These are phyloP conservation scores for Platycercus adscitus DNA, from an alignment of 2,113 vertebrate genomes.

Conservation along the genomic window DNA sequence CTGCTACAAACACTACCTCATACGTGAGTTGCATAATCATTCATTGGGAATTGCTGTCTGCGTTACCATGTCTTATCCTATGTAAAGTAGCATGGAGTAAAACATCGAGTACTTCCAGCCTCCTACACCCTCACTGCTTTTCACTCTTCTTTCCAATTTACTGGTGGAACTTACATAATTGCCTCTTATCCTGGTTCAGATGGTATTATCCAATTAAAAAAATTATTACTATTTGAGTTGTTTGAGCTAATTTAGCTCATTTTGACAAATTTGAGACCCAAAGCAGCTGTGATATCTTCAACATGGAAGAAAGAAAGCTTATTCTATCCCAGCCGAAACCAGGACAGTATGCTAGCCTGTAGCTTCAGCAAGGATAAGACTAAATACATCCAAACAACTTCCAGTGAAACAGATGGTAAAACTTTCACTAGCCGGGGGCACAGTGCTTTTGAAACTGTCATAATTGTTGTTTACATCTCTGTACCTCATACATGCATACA, in stretches of 20 bases:
- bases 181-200: not conserved
- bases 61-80: not conserved
- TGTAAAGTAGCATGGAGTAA: not conserved
- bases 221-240: not conserved
- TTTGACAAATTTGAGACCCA: not conserved
- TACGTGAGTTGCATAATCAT: not conserved
- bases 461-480: not conserved
- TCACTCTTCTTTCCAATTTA: not conserved
- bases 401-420: not conserved
- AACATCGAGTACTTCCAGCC: not conserved
- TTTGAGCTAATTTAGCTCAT: not conserved
- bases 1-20: not conserved
- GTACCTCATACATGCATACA: accelerated
- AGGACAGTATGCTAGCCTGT: not conserved
- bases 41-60: not conserved
- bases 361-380: not conserved
- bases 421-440: not conserved
- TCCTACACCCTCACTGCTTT: not conserved
- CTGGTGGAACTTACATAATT: not conserved
- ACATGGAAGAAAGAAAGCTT: not conserved
- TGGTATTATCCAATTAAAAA: not conserved
- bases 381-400: not conserved
- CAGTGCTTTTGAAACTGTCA: not conserved
- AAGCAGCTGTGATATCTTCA: not conserved
- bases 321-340: not conserved